Evolutionary conservation across 2,113 vertebrate species (phyloP), one percentile per base, ranked within the genome.

Genomic region (Nanorana parkeri): DNA sequence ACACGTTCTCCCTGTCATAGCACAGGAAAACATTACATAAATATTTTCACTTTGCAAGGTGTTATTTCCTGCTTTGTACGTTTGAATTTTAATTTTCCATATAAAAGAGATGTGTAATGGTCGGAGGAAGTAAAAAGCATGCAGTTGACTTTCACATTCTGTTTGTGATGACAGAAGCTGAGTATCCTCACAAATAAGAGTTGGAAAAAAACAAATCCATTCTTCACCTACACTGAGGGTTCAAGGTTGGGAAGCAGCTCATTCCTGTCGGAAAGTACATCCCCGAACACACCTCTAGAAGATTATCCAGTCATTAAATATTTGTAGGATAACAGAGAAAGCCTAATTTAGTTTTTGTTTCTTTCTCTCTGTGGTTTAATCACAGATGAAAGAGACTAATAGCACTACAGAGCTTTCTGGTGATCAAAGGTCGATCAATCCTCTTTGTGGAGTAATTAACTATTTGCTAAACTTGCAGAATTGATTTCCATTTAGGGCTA

Each of bases 401-500:
- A 92, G 90, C 91, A 91, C 93, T 88, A 90, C 90, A 90, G 91
- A 92, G 90, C 90, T 93, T 94, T 90, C 92, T 91, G 93, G 90
- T 93, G 91, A 93, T 92, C 90, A 91, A 92, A 90, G 92, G 89
- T 89, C 93, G 94, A 95, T 96, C 93, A 95, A 94, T 96, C 92
- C 89, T 93, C 93, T 93, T 93, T 92, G 92, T 94, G 92, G 92
- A 94, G 93, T 96, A 95, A 96, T 96, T 95, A 96, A 96, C 92
- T 94, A 93, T 95, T 96, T 96, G 93, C 95, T 96, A 94, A 96
- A 96, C 94, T 95, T 94, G 92, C 93, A 93, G 92, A 93, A 96
- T 95, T 95, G 93, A 95, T 95, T 95, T 95, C 91, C 94, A 94
- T 94, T 95, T 95, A 95, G 93, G 93, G 89, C 94, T 95, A 93